Percentiles rank a stretch among this genome's conserved stretches.
Evolutionary conservation across 2,888 invertebrate genomes (phyloP).

Genomic region (Drosophila falleni): DNA sequence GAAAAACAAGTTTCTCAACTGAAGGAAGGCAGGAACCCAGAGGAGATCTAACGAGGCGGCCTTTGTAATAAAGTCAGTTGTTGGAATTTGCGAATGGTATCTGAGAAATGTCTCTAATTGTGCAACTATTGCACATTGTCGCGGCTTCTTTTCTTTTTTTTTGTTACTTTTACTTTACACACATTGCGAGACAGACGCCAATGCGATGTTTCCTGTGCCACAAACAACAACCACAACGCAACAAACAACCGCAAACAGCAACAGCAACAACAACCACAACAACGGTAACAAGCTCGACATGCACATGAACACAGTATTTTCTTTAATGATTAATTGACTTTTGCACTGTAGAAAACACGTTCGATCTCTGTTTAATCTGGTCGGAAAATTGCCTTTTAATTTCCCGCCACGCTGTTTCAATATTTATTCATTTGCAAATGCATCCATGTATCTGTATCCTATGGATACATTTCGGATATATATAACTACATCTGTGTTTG

Average conservation of each 20-base stretch:
- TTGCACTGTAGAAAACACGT: conserved; percentile 73
- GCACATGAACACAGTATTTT: conserved; percentile 74
- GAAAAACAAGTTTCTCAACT: conserved; percentile 29
- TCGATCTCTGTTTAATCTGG: conserved; percentile 67
- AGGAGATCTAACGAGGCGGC: conserved; percentile 2
- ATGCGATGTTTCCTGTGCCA: conserved; percentile 52
- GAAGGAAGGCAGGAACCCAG: not conserved
- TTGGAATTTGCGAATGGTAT: conserved; percentile 69
- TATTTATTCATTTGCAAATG: conserved; percentile 75
- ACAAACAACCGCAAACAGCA: conserved; percentile 41
- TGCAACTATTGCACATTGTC: conserved; percentile 65
- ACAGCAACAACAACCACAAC: conserved; percentile 32
- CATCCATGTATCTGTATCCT: conserved; percentile 10
- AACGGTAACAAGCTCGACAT: conserved; percentile 50
- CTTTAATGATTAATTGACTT: conserved; percentile 79
- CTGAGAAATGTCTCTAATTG: conserved; percentile 72
- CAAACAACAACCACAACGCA: conserved; percentile 29
- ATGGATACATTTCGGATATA: conserved; percentile 15
- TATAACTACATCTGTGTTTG: conserved; percentile 28
- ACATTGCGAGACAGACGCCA: conserved; percentile 22
- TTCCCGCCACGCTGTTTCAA: conserved; percentile 63
- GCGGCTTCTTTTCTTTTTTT: conserved; percentile 49
- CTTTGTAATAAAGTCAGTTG: conserved; percentile 50
- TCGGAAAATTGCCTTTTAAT: conserved; percentile 75
- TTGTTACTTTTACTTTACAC: conserved; percentile 71